Base-by-base conservation (phyloP, 2,797 vertebrate genomes). In the Acipenser ruthenus region DNA sequence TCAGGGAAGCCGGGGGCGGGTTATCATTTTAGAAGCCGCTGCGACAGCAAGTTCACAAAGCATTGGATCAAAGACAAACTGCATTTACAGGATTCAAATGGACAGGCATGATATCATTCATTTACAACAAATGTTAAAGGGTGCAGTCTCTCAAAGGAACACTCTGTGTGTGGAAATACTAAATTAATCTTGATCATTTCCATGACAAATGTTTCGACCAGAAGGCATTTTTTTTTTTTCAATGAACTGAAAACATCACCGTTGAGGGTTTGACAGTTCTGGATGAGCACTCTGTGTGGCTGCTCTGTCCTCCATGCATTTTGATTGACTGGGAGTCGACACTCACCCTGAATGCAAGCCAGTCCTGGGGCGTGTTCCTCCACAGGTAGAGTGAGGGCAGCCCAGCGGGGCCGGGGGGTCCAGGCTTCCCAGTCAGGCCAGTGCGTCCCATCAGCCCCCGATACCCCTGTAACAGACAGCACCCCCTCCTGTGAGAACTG, bases 301-400 rank as follows among this genome's bases (percentile, higher is more conserved):
- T 55, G 50, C 23, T 65, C 7, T n/a, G 52, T 23, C 23, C 15
- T 6, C 47, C 11, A 65, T 11, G 18, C 37, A 47, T 12, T 7
- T 7, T 48, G 60, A 13, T 12, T 63, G 9, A 49, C 11, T 37
- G n/a, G 50, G 23, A 37, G 23, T 50, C 18, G n/a, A 67, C 37
- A 77, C 82, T 77, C 77, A 94, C 93, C 69, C 68, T 86, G 79
- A 96, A 94, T 0, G 72, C 80, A 37, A 83, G 78, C 93, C 92
- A 93, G 64, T 94, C 93, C 66, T 95, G 93, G 8, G 73, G 78
- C 4, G 92, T 91, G 77, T 95, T 94, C 76, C 77, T 93, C 93
- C 92, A 94, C 55, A 94, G 83, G 74, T 94, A 77, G 4, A 96
- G 62, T 4, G 78, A 84, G 8, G 94, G 94, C 68, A 91, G 75